A percentile compares a stretch with the other conserved stretches of the same genome.
phyloP scores from a whole-genome alignment of 35 echinoderm and acorn worm species.

The Lytechinus variegatus region DNA sequence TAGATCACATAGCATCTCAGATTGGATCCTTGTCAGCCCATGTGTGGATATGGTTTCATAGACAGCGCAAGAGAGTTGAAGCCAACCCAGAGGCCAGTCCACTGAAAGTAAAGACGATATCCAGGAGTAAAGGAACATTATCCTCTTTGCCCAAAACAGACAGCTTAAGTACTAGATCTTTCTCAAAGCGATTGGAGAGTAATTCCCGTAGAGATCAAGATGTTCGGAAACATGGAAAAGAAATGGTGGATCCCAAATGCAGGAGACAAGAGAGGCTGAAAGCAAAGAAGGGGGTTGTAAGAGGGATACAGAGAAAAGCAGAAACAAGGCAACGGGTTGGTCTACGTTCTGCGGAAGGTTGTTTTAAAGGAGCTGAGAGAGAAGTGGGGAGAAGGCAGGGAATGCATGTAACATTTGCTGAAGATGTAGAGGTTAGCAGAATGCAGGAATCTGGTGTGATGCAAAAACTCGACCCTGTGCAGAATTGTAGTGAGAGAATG shows the following conservation, averaged over 20 bases:
- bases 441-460: not conserved
- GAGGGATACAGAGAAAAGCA: not conserved
- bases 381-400: not conserved
- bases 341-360: not conserved
- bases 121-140: not conserved
- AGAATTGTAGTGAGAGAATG: not conserved
- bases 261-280: not conserved
- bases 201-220: not conserved
- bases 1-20: not conserved
- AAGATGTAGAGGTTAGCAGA: not conserved
- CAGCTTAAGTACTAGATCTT: not conserved
- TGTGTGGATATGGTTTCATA: slow-evolving; percentile 23
- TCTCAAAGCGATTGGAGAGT: not conserved
- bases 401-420: not conserved
- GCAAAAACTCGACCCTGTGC: not conserved
- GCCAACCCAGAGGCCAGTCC: not conserved
- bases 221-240: not conserved
- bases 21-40: not conserved
- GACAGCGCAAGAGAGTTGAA: not conserved
- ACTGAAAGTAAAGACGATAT: not conserved
- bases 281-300: not conserved
- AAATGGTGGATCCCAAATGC: not conserved
- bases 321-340: not conserved
- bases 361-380: not conserved
- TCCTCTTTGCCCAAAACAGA: not conserved